Evolutionary conservation across 2,888 invertebrate genomes (phyloP).

Genomic region (Stegana nigrithorax): DNA sequence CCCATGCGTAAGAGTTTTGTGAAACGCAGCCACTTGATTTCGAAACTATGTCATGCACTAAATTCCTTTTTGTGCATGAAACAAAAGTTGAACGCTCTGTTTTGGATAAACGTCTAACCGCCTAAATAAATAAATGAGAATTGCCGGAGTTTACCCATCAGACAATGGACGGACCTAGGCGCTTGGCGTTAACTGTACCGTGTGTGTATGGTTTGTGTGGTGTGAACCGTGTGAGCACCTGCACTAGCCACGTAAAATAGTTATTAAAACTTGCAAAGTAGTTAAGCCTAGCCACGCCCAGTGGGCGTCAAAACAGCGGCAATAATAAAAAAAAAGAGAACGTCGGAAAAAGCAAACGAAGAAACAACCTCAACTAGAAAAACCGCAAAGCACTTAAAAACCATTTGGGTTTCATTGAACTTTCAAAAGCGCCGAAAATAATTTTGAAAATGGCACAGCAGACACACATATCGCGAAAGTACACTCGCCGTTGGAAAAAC

Average conservation of each 20-base stretch:
- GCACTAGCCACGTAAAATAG: neutral
- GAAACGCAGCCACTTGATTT: neutral
- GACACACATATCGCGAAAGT: no score
- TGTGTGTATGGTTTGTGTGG: neutral
- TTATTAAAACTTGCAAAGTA: neutral
- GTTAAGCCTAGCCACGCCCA: conserved; percentile 2
- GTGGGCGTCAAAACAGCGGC: neutral
- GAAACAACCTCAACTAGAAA: neutral
- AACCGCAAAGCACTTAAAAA: neutral
- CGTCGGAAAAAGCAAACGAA: neutral
- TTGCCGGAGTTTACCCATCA: no score
- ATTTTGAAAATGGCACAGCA: no score
- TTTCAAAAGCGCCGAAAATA: neutral
- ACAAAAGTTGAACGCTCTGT: no score
- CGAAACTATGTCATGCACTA: neutral
- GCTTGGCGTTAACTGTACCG: no score
- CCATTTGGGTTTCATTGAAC: conserved; percentile 3
- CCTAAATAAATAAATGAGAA: neutral
- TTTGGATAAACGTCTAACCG: no score
- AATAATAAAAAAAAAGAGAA: neutral
- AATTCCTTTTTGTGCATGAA: neutral
- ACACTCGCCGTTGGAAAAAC: no score
- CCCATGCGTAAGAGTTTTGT: neutral
- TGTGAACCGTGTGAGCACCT: neutral
- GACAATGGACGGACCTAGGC: no score